These are phyloP conservation scores for Sycophaga agraensis DNA, from an alignment of 1,140 invertebrate genomes.

Conservation along the genomic window DNA sequence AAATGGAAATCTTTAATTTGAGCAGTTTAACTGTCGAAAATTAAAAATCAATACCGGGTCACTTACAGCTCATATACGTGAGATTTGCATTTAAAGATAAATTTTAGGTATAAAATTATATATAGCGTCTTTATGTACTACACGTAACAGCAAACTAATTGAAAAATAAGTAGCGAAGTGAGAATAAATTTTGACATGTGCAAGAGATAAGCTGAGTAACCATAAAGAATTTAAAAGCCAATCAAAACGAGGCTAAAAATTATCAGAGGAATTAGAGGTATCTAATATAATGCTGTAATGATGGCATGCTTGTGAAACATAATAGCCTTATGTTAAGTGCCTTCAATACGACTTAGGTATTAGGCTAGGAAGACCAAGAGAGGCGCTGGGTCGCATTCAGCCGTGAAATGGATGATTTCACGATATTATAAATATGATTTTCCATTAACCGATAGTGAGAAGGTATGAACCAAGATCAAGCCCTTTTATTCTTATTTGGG, in stretches of 20 bases:
- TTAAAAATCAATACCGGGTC: too few species aligned
- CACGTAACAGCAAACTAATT: constrained; percentile 8
- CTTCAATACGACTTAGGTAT: constrained; percentile 58
- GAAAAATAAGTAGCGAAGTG: constrained; percentile 24
- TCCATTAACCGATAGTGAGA: constrained; percentile 24
- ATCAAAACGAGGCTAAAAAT: constrained; percentile 27
- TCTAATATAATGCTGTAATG: constrained; percentile 34
- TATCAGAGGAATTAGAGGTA: too few species aligned
- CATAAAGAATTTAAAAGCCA: neutral
- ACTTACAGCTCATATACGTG: too few species aligned
- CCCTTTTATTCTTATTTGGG: too few species aligned
- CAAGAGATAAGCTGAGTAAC: constrained; percentile 33
- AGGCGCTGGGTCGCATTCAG: too few species aligned
- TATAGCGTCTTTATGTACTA: too few species aligned
- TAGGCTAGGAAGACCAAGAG: too few species aligned
- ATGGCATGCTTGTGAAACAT: constrained; percentile 44
- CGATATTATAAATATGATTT: constrained; percentile 48
- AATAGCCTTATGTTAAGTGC: constrained; percentile 60
- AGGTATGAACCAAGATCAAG: too few species aligned
- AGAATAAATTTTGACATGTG: constrained; percentile 16
- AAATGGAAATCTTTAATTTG: too few species aligned
- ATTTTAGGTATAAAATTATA: too few species aligned
- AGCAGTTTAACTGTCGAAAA: too few species aligned
- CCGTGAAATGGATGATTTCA: constrained; percentile 49
- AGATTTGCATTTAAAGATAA: too few species aligned